These are phyloP conservation scores for Drosophila jambulina DNA, from an alignment of 1,140 invertebrate genomes.

Conservation along the genomic window DNA sequence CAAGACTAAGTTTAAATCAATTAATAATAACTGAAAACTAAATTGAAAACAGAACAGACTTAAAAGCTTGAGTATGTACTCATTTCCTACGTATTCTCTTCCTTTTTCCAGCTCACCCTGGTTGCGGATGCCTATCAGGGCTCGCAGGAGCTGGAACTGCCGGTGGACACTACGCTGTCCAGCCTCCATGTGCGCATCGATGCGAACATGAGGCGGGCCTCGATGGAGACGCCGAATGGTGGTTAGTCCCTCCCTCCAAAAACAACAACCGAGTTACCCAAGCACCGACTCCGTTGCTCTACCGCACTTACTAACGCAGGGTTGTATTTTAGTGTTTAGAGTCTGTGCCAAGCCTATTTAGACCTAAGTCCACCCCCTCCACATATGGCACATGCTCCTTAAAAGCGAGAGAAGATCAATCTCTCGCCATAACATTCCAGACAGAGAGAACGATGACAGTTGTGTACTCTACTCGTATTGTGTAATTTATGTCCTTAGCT, in stretches of 20 bases:
- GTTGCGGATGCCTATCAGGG: constrained; percentile 78
- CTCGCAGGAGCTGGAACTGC: constrained; percentile 77
- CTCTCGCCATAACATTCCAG: constrained; percentile 3
- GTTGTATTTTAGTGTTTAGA: constrained; percentile 53
- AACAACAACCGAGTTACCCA: constrained; percentile 22
- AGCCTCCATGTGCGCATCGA: constrained; percentile 83
- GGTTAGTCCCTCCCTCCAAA: constrained; percentile 70
- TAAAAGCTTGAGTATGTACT: not conserved
- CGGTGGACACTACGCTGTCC: constrained; percentile 79
- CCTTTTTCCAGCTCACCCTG: constrained; percentile 63
- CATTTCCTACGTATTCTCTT: not conserved
- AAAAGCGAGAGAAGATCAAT: not conserved
- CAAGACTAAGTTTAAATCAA: not conserved
- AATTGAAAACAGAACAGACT: not conserved
- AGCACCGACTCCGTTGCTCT: constrained; percentile 48
- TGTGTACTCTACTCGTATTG: constrained; percentile 24
- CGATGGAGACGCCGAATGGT: constrained; percentile 82
- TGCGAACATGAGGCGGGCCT: constrained; percentile 76
- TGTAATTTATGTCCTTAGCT: constrained; percentile 60
- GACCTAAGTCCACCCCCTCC: constrained; percentile 33
- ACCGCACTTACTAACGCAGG: constrained; percentile 55
- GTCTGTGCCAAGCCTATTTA: constrained; percentile 51
- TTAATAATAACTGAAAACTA: not conserved
- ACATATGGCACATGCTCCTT: constrained; percentile 19
- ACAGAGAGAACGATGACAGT: constrained; percentile 4